Conservation (phyloP, 2,888 invertebrate species). For the Drosophila acutilabella region DNA sequence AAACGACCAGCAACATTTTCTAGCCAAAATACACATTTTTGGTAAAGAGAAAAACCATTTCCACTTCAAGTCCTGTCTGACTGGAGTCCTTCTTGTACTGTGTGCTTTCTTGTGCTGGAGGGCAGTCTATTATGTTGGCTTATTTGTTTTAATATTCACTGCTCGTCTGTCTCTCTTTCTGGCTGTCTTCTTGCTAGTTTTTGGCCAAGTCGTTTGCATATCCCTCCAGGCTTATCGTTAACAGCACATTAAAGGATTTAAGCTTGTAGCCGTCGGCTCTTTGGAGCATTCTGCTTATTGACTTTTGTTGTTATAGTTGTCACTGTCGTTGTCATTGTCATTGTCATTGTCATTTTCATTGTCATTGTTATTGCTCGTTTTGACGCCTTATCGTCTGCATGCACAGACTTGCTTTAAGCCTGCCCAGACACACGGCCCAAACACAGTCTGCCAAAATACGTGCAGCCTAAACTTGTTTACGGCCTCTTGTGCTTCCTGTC, state of each 20-base stretch:
- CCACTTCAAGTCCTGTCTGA: slow-evolving; percentile 4
- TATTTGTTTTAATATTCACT: slow-evolving; percentile 81
- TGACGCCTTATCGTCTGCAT: slow-evolving; percentile 57
- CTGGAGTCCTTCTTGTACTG: slow-evolving; percentile 13
- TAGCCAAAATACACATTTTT: not conserved
- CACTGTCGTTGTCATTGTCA: not conserved
- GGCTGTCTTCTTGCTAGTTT: slow-evolving; percentile 53
- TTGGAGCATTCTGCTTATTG: slow-evolving; percentile 53
- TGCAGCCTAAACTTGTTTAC: slow-evolving; percentile 11
- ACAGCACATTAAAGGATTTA: slow-evolving; percentile 79
- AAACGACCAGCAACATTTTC: slow-evolving; percentile 1
- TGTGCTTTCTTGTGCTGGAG: slow-evolving; percentile 30
- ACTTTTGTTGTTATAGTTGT: slow-evolving; percentile 47
- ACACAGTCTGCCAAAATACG: not conserved
- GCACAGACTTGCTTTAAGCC: slow-evolving; percentile 23
- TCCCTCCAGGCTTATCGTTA: slow-evolving; percentile 73
- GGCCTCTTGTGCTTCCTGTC: slow-evolving; percentile 25
- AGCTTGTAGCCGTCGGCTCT: slow-evolving; percentile 52
- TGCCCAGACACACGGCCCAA: slow-evolving; percentile 1
- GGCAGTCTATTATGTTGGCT: slow-evolving; percentile 68
- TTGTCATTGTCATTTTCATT: slow-evolving; percentile 21
- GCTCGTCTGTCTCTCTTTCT: slow-evolving; percentile 57
- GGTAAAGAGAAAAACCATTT: too few relatives aligned
- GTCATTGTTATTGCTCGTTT: slow-evolving; percentile 28
- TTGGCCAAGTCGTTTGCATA: slow-evolving; percentile 68